A percentile compares a stretch with the other conserved stretches of the same genome.
phyloP scores from a whole-genome alignment of 2,888 invertebrate genomes.

The Acronicta psi region DNA sequence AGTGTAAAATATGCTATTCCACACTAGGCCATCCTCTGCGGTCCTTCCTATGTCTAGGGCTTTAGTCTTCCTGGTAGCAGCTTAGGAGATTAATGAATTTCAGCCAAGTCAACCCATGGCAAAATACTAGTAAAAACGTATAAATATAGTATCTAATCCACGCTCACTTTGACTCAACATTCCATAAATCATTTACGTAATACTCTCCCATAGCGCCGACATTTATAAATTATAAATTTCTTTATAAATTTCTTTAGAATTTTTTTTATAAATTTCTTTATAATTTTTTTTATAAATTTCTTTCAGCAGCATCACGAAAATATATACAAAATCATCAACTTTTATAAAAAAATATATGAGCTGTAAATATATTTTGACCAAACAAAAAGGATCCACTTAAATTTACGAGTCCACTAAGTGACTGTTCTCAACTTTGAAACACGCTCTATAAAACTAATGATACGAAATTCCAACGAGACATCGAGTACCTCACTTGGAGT shows the following conservation, averaged over 20 bases:
- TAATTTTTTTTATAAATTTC: background rate
- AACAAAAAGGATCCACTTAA: conserved; percentile 34
- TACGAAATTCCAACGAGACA: conserved; percentile 45
- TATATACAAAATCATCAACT: conserved; percentile 1
- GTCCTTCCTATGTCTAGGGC: too few relatives aligned
- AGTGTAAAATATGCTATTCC: too few relatives aligned
- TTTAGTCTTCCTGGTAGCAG: too few relatives aligned
- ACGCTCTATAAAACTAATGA: conserved; percentile 59
- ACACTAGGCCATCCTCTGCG: too few relatives aligned
- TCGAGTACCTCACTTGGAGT: conserved; percentile 38
- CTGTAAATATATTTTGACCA: conserved; percentile 29
- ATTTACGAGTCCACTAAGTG: conserved; percentile 50
- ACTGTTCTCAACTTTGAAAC: conserved; percentile 47
- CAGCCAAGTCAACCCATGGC: background rate
- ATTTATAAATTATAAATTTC: background rate
- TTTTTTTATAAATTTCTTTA: conserved; percentile 1
- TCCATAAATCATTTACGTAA: conserved; percentile 1
- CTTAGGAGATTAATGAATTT: too few relatives aligned
- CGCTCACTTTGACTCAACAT: background rate
- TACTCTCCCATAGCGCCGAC: background rate
- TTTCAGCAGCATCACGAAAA: background rate
- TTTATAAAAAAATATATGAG: conserved; percentile 21
- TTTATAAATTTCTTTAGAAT: conserved; percentile 8
- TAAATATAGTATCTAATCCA: background rate
- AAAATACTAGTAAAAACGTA: background rate